A percentile compares a stretch with the other conserved stretches of the same genome.
Conservation (phyloP, 2,113 vertebrate species). For the Choloepus hoffmanni region DNA sequence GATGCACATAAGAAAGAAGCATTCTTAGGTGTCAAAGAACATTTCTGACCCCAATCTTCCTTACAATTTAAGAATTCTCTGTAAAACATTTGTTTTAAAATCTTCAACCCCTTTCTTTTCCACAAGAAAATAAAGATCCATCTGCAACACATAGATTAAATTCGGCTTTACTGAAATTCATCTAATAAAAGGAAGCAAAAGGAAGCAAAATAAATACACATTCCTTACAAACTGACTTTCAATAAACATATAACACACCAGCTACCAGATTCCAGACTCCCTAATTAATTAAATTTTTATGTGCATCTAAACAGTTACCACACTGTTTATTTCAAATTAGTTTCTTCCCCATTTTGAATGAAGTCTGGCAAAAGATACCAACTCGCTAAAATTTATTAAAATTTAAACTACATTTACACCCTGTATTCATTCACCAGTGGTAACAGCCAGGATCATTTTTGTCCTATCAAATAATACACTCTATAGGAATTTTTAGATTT, state of each 20-base stretch:
- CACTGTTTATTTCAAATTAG: conserved; percentile 67
- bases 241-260: no score
- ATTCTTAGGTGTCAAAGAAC: not conserved
- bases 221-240: not conserved
- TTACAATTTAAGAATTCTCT: conserved; percentile 31
- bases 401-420: conserved; percentile 61
- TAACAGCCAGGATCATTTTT: conserved; percentile 51
- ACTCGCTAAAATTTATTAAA: conserved; percentile 61
- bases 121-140: no score
- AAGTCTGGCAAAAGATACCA: conserved; percentile 35
- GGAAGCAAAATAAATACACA: conserved; percentile 13
- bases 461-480: conserved; percentile 69
- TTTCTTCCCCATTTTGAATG: conserved; percentile 29
- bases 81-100: conserved; percentile 78
- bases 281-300: conserved; percentile 58
- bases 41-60: not conserved
- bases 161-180: conserved; percentile 5
- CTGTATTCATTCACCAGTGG: conserved; percentile 48
- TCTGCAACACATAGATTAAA: conserved; percentile 63
- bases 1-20: not conserved
- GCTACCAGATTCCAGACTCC: conserved; percentile 19
- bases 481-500: not conserved
- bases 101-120: conserved; percentile 32
- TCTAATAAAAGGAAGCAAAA: conserved; percentile 43
- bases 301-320: conserved; percentile 59